Base-by-base conservation (phyloP, 2,797 vertebrate genomes). In the Alectoris magna region DNA sequence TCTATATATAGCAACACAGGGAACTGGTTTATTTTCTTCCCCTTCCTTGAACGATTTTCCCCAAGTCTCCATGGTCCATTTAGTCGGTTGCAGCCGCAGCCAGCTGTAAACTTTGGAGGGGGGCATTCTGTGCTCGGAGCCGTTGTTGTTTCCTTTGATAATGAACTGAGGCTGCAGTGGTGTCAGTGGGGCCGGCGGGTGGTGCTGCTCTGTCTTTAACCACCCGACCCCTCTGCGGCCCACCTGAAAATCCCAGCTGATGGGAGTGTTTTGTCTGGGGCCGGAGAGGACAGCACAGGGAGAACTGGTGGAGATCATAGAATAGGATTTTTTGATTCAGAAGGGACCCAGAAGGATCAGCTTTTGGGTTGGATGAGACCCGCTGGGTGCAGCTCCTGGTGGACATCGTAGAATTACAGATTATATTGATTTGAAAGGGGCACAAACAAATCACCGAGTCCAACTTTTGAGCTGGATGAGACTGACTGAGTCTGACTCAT, bases 201-300 rank as follows among this genome's bases (percentile, higher is more conserved):
- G 5, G 56, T 1, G 31, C 9, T 36, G 36, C 29, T 64, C 48
- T 11, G 5, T 0, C 55, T 31, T 48, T 13, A n/a, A 11, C 34
- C 5, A 14, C 2, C 9, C 36, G 83, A 10, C 9, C 56, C 38
- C 77, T 9, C 24, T 23, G 24, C 49, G 29, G 3, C 48, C 34
- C 62, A 1, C 53, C 53, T 3, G 22, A 2, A 74, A 59, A 27
- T 10, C 75, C 27, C 8, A 4, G 0, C 0, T 0, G 55, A 15
- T 23, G 38, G 6, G 48, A 71, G 38, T 39, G 38, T 39, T 39
- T n/a, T 7, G 17, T 11, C 18, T 19, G 53, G 24, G 16, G 11
- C 24, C 9, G 6, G 36, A 38, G 59, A 26, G 58, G 23, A 5
- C 22, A 38, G 24, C 34, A 18, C 36, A 39, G 59, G 10, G 36